These are phyloP conservation scores for Diabrotica undecimpunctata DNA, from an alignment of 1,140 invertebrate species.

Conservation along the genomic window DNA sequence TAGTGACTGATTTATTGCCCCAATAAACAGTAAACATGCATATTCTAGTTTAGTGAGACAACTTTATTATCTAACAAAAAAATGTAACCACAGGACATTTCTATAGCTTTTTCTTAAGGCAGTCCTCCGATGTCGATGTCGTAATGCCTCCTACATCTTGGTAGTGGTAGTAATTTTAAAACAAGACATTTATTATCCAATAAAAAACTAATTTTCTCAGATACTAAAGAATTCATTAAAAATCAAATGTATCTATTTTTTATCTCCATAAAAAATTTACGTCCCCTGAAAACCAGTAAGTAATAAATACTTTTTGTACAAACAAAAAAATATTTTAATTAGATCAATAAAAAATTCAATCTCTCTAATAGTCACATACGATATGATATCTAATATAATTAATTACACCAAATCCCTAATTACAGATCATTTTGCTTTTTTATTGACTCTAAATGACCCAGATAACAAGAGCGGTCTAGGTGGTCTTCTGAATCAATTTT, in stretches of 20 bases:
- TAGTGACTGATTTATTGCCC: no score
- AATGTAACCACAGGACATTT: no score
- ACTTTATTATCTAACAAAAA: no score
- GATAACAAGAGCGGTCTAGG: neutral
- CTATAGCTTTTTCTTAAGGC: no score
- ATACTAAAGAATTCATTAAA: slow-evolving; percentile 3
- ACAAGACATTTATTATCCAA: neutral
- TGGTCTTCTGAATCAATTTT: slow-evolving; percentile 1
- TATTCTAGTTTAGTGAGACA: no score
- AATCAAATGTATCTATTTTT: neutral
- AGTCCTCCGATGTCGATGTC: neutral
- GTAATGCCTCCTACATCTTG: neutral
- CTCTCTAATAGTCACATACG: neutral
- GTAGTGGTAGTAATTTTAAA: neutral
- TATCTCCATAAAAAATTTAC: slow-evolving; percentile 1
- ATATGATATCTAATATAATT: slow-evolving; percentile 1
- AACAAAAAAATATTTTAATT: slow-evolving; percentile 1
- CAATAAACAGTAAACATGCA: no score
- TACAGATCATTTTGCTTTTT: neutral
- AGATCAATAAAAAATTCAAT: neutral
- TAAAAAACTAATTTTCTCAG: neutral
- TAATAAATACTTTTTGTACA: neutral
- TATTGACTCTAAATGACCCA: neutral
- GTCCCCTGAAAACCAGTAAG: neutral
- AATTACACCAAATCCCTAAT: slow-evolving; percentile 1